These are phyloP conservation scores for Trichonephila clavata DNA, from an alignment of 1,140 invertebrate species.

Conservation along the genomic window DNA sequence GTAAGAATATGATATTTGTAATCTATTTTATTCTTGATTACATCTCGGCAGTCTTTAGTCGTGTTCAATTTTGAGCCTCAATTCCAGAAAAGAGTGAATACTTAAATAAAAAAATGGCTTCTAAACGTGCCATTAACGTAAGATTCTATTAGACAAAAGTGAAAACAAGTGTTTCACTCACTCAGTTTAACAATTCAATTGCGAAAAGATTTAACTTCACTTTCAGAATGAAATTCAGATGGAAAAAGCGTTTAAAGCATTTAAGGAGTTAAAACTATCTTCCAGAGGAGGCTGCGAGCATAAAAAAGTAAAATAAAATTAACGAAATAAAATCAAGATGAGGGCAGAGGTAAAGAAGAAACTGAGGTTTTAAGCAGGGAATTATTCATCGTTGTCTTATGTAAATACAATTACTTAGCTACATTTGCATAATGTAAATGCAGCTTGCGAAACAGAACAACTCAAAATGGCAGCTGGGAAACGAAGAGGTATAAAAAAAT, in stretches of 20 bases:
- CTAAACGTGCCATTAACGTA: conserved; percentile 21
- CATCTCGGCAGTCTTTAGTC: neutral
- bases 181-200: conserved; percentile 71
- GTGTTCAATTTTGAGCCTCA: neutral
- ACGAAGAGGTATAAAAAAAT: conserved; percentile 48
- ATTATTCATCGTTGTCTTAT: conserved; percentile 74
- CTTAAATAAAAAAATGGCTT: neutral
- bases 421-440: conserved; percentile 74
- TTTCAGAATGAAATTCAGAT: conserved; percentile 47
- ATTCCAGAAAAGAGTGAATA: neutral
- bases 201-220: conserved; percentile 62
- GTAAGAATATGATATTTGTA: conserved; percentile 11
- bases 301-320: conserved; percentile 65
- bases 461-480: conserved; percentile 69
- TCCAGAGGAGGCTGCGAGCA: neutral
- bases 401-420: conserved; percentile 74
- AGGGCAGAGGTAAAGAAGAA: conserved; percentile 48
- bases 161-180: conserved; percentile 47
- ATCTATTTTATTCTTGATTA: conserved; percentile 16
- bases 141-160: conserved; percentile 27
- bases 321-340: conserved; percentile 69
- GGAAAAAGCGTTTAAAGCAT: conserved; percentile 69
- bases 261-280: conserved; percentile 65
- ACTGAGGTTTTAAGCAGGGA: conserved; percentile 69
- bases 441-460: conserved; percentile 51